Evolutionary conservation across 1,140 invertebrate genomes (phyloP).

Genomic region (Drosophila rhopaloa): DNA sequence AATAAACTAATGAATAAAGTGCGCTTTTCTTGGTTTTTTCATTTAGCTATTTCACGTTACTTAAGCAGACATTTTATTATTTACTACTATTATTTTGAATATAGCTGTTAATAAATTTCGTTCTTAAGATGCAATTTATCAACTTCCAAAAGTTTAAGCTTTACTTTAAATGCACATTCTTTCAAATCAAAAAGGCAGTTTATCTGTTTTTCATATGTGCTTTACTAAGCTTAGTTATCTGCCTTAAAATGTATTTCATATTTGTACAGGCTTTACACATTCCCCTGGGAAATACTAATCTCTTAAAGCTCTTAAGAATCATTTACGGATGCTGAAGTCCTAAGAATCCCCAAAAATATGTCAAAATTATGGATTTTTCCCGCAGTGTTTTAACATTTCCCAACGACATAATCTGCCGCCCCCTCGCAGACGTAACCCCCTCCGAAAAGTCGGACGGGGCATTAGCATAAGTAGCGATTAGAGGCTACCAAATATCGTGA

Average conservation of each 20-base stretch:
- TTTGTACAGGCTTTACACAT: background rate
- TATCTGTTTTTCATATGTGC: no score
- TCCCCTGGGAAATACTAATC: background rate
- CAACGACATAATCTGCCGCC: background rate
- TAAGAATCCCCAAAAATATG: constrained; percentile 15
- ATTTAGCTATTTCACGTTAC: background rate
- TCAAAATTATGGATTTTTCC: constrained; percentile 28
- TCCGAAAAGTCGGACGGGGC: constrained; percentile 5
- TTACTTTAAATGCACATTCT: no score
- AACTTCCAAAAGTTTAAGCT: no score
- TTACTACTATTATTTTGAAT: background rate
- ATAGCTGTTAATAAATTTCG: no score
- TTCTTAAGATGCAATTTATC: no score
- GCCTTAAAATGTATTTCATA: background rate
- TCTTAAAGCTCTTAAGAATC: background rate
- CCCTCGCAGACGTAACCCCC: background rate
- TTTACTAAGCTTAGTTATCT: background rate
- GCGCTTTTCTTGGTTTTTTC: background rate
- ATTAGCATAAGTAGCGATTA: constrained; percentile 59
- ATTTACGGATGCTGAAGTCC: background rate
- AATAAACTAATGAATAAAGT: background rate
- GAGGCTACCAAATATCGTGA: constrained; percentile 21
- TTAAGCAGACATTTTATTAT: background rate
- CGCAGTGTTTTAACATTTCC: constrained; percentile 28
- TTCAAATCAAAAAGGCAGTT: no score